Base-by-base conservation (phyloP, 2,888 invertebrate species). In the Myopa testacea region DNA sequence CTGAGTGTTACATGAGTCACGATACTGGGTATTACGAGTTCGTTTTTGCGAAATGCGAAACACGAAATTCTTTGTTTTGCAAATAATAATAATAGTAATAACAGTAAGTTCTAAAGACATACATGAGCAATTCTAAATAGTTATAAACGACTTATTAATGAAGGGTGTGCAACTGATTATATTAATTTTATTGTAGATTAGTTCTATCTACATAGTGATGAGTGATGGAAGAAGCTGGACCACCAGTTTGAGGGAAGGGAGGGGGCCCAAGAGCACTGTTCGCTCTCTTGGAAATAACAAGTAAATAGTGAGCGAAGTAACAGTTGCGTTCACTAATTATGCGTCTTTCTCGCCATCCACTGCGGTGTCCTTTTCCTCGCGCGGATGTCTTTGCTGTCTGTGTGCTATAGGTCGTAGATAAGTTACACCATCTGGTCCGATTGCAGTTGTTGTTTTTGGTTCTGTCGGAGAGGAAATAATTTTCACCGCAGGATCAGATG, bases 311-410 rank as follows among this genome's bases (percentile, higher is more conserved):
- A 45, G 45, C 45, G 55, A 55, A 55, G 1, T 4, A 4, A 55
- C 5, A 8, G 10, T 12, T 16, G 55, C n/a, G 5, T n/a, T 12
- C 55, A 55, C 10, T 55, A 12, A 65, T 37, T 65, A 14, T 14
- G 80, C 75, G 68, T 81, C 81, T 67, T 84, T 83, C 81, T 84
- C 78, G 26, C 86, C 87, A 58, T 86, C 83, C 8, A 87, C 84
- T 37, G 83, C 84, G n/a, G 87, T 86, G 69, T 88, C 87, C 26
- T 86, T 83, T 60, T 88, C 87, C 40, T 88, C 86, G 0, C 88
- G 83, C 1, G 88, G 87, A 78, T 84, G 84, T 50, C 88, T 84
- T 75, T 84, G 83, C 69, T 83, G 83, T 68, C 80, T 79, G 58
- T 82, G 82, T 50, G 82, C 82, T 80, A 83, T 77, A 19, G 84